Conservation (phyloP, 2,797 vertebrate genomes). For the Notolepis coatsorum region DNA sequence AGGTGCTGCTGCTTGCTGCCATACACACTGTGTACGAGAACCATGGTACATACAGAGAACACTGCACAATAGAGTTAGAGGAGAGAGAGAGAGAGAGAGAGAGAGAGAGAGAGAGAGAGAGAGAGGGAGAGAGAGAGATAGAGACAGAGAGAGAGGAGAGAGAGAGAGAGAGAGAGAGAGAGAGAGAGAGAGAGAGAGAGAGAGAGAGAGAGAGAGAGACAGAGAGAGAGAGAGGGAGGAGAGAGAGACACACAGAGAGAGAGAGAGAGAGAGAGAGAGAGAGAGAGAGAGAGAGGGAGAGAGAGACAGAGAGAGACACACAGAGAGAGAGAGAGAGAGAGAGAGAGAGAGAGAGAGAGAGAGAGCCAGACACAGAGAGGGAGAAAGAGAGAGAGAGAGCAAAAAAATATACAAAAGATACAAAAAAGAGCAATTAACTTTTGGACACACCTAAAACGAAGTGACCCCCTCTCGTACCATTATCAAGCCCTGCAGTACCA, state of each 20-base stretch:
- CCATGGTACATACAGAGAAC: not conserved
- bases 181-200: not conserved
- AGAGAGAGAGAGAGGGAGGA: constrained; percentile 7
- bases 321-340: not conserved
- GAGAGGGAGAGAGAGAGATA: not conserved
- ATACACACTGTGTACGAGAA: too few relatives aligned
- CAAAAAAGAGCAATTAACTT: too few relatives aligned
- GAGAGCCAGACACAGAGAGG: not conserved
- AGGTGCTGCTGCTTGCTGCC: too few relatives aligned
- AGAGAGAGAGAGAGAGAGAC: constrained; percentile 14
- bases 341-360: constrained; percentile 19
- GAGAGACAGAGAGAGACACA: constrained; percentile 29
- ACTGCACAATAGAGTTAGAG: not conserved
- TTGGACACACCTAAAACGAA: too few relatives aligned
- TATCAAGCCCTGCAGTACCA: too few relatives aligned
- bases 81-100: not conserved
- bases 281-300: constrained; percentile 5
- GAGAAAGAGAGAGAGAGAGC: constrained; percentile 17
- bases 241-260: too few relatives aligned
- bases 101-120: constrained; percentile 9
- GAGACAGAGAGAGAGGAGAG: too few relatives aligned
- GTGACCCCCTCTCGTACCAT: too few relatives aligned
- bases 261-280: constrained; percentile 17
- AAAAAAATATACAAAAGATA: too few relatives aligned
- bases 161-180: not conserved